Conservation (phyloP, 1,140 invertebrate genomes). For the Drosophila kikkawai region DNA sequence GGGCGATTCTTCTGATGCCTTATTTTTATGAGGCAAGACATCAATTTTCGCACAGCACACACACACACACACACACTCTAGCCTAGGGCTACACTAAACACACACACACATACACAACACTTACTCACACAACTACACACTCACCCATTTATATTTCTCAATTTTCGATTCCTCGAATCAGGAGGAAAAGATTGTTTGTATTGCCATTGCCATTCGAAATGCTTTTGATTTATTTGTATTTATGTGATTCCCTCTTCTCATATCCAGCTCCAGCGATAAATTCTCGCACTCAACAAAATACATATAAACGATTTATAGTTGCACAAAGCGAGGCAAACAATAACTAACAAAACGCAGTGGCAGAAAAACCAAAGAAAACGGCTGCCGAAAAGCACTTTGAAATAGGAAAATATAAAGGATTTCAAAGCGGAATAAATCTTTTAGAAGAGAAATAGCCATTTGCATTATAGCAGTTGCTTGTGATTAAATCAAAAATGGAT, state of each 20-base stretch:
- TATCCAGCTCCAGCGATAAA: conserved; percentile 73
- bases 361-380: conserved; percentile 12
- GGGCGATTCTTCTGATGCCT: conserved; percentile 60
- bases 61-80: conserved; percentile 18
- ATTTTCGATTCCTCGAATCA: conserved; percentile 47
- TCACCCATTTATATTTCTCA: conserved; percentile 45
- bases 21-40: conserved; percentile 81
- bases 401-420: conserved; percentile 45
- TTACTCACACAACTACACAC: conserved; percentile 14
- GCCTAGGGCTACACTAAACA: conserved; percentile 41
- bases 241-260: conserved; percentile 76
- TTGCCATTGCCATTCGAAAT: conserved; percentile 71
- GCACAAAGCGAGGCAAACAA: conserved; percentile 65
- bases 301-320: conserved; percentile 81
- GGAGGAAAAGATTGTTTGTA: conserved; percentile 60
- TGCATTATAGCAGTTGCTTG: conserved; percentile 7
- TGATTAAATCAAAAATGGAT: background rate
- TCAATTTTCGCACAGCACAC: conserved; percentile 75
- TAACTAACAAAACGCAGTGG: conserved; percentile 44
- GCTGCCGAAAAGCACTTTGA: conserved; percentile 3
- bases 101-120: conserved; percentile 4
- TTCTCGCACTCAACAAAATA: conserved; percentile 81
- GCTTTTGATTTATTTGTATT: conserved; percentile 82
- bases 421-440: conserved; percentile 66
- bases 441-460: conserved; percentile 38